A percentile compares a stretch with the other conserved stretches of the same genome.
These are phyloP conservation scores for Lottia gigantea DNA, from an alignment of 2,888 invertebrate species.

Conservation along the genomic window DNA sequence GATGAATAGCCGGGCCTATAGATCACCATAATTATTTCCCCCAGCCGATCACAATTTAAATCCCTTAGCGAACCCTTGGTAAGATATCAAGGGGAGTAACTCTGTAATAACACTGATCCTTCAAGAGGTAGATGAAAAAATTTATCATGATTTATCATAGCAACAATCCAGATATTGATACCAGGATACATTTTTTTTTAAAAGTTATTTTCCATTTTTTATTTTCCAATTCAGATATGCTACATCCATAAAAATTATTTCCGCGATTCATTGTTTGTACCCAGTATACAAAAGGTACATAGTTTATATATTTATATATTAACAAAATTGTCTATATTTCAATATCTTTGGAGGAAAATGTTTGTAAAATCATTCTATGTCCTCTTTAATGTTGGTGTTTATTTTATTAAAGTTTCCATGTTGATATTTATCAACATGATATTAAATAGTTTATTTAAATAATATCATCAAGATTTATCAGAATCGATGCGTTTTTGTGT, in stretches of 20 bases:
- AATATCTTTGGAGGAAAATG: conserved; percentile 5
- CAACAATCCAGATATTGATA: conserved; percentile 2
- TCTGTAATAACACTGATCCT: conserved; percentile 1
- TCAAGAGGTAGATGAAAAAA: conserved; percentile 6
- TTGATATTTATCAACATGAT: too few relatives aligned
- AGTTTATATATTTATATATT: conserved; percentile 6
- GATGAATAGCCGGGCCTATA: neutral
- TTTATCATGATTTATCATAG: neutral
- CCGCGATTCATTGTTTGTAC: conserved; percentile 3
- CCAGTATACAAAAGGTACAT: neutral
- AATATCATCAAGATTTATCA: conserved; percentile 43
- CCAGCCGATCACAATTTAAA: too few relatives aligned
- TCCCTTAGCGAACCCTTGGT: too few relatives aligned
- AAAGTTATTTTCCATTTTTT: neutral
- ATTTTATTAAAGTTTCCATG: too few relatives aligned
- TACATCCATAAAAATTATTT: conserved; percentile 10
- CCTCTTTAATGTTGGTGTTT: neutral
- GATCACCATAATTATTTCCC: neutral
- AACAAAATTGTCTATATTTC: neutral
- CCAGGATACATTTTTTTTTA: conserved; percentile 5
- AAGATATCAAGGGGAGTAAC: conserved; percentile 1
- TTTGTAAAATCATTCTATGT: neutral
- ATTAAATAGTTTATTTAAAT: too few relatives aligned
- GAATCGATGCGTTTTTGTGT: conserved; percentile 57
- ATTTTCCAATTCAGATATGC: conserved; percentile 6